These are phyloP conservation scores for Aphelenchoides bicaudatus DNA, from an alignment of 2,888 invertebrate species.

Conservation along the genomic window DNA sequence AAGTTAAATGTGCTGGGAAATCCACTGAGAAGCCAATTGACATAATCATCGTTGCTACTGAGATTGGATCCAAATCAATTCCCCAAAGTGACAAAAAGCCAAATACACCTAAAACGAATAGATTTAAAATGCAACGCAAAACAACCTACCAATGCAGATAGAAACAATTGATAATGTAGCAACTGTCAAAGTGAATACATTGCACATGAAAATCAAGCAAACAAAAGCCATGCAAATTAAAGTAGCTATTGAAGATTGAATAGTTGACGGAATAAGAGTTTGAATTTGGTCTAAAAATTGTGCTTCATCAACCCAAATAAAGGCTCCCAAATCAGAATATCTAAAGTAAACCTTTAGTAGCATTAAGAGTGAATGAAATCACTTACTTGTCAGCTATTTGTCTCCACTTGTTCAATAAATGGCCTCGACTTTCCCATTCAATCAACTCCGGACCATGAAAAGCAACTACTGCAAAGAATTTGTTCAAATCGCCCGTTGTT, in stretches of 20 bases:
- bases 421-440: slow-evolving; percentile 29
- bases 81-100: slow-evolving; percentile 51
- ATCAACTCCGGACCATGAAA: slow-evolving; percentile 47
- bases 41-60: slow-evolving; percentile 47
- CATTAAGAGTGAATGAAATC: neutral
- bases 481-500: slow-evolving; percentile 26
- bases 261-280: slow-evolving; percentile 32
- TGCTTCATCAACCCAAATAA: slow-evolving; percentile 51
- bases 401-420: slow-evolving; percentile 41
- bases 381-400: slow-evolving; percentile 42
- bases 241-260: slow-evolving; percentile 33
- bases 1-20: slow-evolving; percentile 57
- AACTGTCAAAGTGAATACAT: slow-evolving; percentile 52
- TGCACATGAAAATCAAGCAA: slow-evolving; percentile 56
- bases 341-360: slow-evolving; percentile 2
- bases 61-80: slow-evolving; percentile 55
- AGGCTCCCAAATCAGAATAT: slow-evolving; percentile 42
- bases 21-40: slow-evolving; percentile 55
- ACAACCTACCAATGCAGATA: slow-evolving; percentile 47
- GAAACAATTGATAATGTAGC: slow-evolving; percentile 52
- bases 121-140: neutral
- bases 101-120: slow-evolving; percentile 40
- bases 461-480: slow-evolving; percentile 50
- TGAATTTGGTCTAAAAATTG: slow-evolving; percentile 51
- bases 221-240: slow-evolving; percentile 52